Evolutionary conservation across 2,113 vertebrate genomes (phyloP).

Genomic region (Rhombomys opimus): DNA sequence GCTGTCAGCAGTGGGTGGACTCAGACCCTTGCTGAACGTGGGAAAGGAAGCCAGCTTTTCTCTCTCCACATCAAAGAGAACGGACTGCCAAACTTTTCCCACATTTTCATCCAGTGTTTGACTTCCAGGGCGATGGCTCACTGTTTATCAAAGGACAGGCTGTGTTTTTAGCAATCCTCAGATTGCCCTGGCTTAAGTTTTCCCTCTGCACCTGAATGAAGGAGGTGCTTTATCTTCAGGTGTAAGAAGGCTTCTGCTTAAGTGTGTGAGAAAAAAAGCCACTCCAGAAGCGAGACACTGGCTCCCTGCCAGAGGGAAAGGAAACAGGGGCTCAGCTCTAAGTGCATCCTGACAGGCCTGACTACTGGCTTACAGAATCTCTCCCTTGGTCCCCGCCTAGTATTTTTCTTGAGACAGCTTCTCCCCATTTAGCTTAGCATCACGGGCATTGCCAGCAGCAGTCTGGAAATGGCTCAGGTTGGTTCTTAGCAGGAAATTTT

Average conservation of each 20-base stretch:
- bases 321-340: neutral
- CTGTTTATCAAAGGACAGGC: neutral
- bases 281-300: neutral
- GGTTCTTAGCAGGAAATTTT: neutral
- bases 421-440: neutral
- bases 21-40: neutral
- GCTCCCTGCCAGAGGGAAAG: neutral
- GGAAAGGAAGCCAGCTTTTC: neutral
- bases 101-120: neutral
- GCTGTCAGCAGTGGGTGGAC: neutral
- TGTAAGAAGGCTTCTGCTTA: neutral
- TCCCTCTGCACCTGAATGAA: neutral
- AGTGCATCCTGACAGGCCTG: neutral
- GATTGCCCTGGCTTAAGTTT: neutral
- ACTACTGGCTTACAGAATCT: neutral
- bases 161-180: neutral
- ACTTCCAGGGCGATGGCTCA: neutral
- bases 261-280: neutral
- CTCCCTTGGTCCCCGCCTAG: no score
- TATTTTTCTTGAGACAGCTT: neutral
- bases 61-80: constrained; percentile 3
- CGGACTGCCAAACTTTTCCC: neutral
- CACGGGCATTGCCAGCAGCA: neutral
- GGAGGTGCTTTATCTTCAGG: neutral
- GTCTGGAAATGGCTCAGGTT: neutral